A percentile compares a stretch with the other conserved stretches of the same genome.
These are phyloP conservation scores for Melipona quadrifasciata DNA, from an alignment of 1,140 invertebrate species.

Conservation along the genomic window DNA sequence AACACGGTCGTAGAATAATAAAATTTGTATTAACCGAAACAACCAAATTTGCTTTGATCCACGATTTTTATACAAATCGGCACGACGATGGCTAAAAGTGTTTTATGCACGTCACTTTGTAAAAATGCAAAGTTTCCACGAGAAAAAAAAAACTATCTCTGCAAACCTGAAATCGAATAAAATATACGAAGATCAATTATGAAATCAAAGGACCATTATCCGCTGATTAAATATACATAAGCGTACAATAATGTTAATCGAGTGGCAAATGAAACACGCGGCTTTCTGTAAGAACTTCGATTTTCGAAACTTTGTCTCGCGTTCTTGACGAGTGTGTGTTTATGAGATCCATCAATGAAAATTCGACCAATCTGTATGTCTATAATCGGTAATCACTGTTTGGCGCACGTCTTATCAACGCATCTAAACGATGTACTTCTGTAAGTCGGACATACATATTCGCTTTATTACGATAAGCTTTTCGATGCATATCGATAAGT, in stretches of 20 bases:
- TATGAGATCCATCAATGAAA: conserved; percentile 57
- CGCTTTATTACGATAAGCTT: conserved; percentile 62
- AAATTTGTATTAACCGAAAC: not conserved
- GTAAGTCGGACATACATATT: conserved; percentile 37
- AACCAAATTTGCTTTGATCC: not conserved
- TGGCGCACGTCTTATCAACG: conserved; percentile 7
- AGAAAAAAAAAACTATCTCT: not conserved
- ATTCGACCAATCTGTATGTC: conserved; percentile 79
- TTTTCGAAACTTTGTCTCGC: conserved; percentile 22
- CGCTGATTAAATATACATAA: conserved; percentile 41
- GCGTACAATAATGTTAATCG: conserved; percentile 53
- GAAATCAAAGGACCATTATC: conserved; percentile 52
- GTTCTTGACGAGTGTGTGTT: conserved; percentile 47
- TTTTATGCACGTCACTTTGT: not conserved
- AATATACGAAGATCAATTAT: conserved; percentile 32
- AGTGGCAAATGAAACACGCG: conserved; percentile 3
- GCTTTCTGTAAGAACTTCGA: conserved; percentile 32
- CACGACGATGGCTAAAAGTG: not conserved
- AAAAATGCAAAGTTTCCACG: not conserved
- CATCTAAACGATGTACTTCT: conserved; percentile 37
- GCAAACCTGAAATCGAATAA: not conserved
- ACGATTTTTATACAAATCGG: conserved; percentile 13
- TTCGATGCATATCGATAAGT: conserved; percentile 54
- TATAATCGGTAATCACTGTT: conserved; percentile 59
- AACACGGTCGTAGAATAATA: not conserved